Conservation (phyloP, 92 coral and sea anemone species). For the Heliopora coerulea region DNA sequence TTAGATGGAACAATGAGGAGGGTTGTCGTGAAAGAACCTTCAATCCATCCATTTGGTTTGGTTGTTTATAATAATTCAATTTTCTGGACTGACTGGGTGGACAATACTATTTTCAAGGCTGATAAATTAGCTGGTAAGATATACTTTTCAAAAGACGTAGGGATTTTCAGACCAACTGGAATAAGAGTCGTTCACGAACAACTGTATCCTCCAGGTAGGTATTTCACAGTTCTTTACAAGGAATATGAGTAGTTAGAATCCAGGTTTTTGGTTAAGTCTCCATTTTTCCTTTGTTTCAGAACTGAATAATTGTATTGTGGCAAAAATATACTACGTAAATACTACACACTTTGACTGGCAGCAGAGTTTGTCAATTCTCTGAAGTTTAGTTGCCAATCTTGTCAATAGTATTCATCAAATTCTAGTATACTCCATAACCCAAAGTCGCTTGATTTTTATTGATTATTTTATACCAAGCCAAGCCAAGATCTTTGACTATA, state of each 20-base stretch:
- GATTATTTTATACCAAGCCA: too few species aligned
- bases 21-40: constrained; percentile 42
- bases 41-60: constrained; percentile 87
- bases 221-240: neutral
- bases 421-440: too few species aligned
- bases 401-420: too few species aligned
- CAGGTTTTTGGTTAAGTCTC: neutral
- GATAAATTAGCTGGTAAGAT: constrained; percentile 62
- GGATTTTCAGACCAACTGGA: constrained; percentile 56
- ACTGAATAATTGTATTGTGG: too few species aligned
- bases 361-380: too few species aligned
- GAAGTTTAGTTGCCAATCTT: too few species aligned
- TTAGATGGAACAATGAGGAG: constrained; percentile 68
- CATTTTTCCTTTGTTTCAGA: too few species aligned
- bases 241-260: neutral
- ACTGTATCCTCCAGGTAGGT: constrained; percentile 64
- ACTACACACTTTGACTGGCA: too few species aligned
- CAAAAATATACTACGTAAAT: too few species aligned
- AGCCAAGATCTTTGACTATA: too few species aligned
- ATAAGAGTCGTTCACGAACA: constrained; percentile 70
- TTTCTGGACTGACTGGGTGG: constrained; percentile 95
- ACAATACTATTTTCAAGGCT: constrained; percentile 60
- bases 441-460: too few species aligned
- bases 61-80: constrained; percentile 64
- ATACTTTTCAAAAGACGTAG: constrained; percentile 49